Conservation (phyloP, 2,113 vertebrate species). For the Nibea coibor region DNA sequence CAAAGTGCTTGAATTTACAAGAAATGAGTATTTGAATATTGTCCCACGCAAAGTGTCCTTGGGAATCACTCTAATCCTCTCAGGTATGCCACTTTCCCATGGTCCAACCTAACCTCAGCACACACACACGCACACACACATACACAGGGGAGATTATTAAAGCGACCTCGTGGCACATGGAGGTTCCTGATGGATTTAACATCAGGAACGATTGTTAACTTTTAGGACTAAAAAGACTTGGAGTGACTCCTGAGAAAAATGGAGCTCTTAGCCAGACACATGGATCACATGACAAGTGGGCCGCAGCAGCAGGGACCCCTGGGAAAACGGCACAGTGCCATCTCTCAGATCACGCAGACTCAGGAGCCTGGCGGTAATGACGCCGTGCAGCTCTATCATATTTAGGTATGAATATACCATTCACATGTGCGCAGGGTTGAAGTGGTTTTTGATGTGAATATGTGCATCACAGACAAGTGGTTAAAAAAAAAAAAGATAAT, state of each 20-base stretch:
- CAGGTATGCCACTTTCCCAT: conserved; percentile 82
- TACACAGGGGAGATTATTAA: conserved; percentile 77
- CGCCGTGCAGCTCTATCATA: conserved; percentile 50
- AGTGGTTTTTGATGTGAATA: conserved; percentile 69
- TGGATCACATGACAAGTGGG: conserved; percentile 81
- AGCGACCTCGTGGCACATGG: conserved; percentile 77
- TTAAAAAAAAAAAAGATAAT: conserved; percentile 69
- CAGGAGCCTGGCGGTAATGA: conserved; percentile 59
- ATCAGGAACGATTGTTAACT: conserved; percentile 82
- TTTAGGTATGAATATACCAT: conserved; percentile 65
- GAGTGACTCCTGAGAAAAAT: conserved; percentile 80
- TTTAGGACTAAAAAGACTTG: conserved; percentile 76
- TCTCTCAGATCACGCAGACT: conserved; percentile 69
- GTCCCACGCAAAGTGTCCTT: conserved; percentile 69
- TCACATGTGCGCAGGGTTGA: conserved; percentile 40
- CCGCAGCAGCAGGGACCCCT: conserved; percentile 75
- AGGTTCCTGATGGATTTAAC: conserved; percentile 84
- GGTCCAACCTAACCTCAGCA: conserved; percentile 66
- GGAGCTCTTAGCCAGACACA: conserved; percentile 70
- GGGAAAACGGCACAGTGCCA: conserved; percentile 78
- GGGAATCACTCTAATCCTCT: conserved; percentile 78
- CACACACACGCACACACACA: conserved; percentile 54
- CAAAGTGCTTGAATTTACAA: conserved; percentile 54
- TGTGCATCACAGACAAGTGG: conserved; percentile 70
- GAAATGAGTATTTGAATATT: conserved; percentile 63